Evolutionary conservation across 2,113 vertebrate genomes (phyloP), one percentile per base, ranked within the genome.

Genomic region (Eulemur rufifrons): DNA sequence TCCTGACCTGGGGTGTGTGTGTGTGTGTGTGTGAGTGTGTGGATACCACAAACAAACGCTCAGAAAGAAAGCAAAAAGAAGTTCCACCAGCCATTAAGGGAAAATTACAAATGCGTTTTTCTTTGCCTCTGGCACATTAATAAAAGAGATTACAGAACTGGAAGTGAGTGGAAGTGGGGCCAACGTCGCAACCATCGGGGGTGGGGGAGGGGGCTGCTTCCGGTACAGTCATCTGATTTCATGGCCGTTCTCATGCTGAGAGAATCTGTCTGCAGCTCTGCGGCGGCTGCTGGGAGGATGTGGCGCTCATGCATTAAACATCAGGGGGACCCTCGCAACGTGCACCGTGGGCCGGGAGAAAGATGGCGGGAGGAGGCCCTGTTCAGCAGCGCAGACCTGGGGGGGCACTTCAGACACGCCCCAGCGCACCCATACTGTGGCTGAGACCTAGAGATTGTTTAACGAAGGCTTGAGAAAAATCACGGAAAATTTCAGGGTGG

Each of bases 131-230:
- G 76, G 98, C 98, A 95, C 97, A 97, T 98, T 98, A 98, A 98
- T 98, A 98, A 98, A 98, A 94, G 95, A 98, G 97, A 98, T 98
- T 97, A 98, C 94, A 97, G 97, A 98, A 97, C 97, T 98, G 95
- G 97, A 98, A 98, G 97, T 34, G 94, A 96, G 92, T 86, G 39
- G 95, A 98, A 97, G 96, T 97, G 95, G 27, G 97, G 95, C 97
- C 77, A 94, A 87, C 80, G 81, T 96, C 96, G 96, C 86, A 82
- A 47, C 83, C 45, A 12, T 32, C 0, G 0, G 1, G 27, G 18
- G 14, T 18, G 4, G 4, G 14, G 45, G 63, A 54, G 74, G n/a
- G 6, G 11, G 15, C 82, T 12, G 96, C 96, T 98, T 98, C 95
- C 96, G 77, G 83, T 95, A 84, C 95, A 89, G 96, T 95, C 97